Percentiles rank a stretch among this genome's conserved stretches.
Conservation (phyloP, 64 coral and sea anemone species). For the Pocillopora verrucosa region DNA sequence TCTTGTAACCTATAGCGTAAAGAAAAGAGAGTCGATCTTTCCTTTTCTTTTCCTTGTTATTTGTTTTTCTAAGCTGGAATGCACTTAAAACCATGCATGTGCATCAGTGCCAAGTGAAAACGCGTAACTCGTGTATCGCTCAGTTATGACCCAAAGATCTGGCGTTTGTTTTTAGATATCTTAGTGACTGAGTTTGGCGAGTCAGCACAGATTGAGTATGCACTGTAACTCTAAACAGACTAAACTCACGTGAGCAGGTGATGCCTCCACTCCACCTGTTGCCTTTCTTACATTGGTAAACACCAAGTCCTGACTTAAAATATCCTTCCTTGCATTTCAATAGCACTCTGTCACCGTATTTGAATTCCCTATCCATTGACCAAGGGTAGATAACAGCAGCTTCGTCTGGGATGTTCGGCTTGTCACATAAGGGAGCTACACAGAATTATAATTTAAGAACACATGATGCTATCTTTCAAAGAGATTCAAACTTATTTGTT, state of each 20-base stretch:
- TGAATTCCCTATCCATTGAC: slow-evolving; percentile 3
- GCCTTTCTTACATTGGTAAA: background rate
- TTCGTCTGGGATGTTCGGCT: background rate
- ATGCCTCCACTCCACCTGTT: slow-evolving; percentile 1
- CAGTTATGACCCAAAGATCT: no score
- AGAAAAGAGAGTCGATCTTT: no score
- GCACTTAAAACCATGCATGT: no score
- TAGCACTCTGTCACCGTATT: background rate
- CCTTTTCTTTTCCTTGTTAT: no score
- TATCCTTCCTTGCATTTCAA: slow-evolving; percentile 21
- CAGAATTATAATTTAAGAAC: background rate
- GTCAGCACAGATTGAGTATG: no score
- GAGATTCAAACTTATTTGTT: background rate
- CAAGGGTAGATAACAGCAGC: background rate
- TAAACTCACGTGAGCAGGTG: slow-evolving; percentile 31
- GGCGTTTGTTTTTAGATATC: no score
- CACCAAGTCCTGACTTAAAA: background rate
- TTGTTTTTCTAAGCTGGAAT: no score
- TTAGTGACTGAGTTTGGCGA: no score
- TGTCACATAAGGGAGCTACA: background rate
- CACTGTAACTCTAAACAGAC: background rate
- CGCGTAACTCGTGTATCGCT: no score
- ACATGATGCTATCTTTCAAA: background rate
- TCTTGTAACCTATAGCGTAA: no score
- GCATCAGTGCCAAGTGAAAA: no score